Conservation (phyloP, 2,797 vertebrate genomes). For the Pipistrellus nathusii region DNA sequence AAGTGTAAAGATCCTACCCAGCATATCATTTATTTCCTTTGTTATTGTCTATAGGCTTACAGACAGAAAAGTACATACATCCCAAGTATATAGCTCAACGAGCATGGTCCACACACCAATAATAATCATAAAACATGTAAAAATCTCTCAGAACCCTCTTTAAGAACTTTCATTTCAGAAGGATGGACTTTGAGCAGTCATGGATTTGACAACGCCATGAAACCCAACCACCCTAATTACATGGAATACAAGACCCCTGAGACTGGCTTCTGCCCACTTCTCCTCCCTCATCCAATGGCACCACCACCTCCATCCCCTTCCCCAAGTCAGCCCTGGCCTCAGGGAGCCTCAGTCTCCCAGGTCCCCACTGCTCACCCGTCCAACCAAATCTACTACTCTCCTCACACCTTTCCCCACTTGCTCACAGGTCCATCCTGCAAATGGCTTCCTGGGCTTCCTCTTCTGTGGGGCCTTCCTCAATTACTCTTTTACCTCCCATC, state of each 20-base stretch:
- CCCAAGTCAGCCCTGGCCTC: not conserved
- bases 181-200: not conserved
- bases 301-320: not conserved
- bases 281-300: not conserved
- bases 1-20: not conserved
- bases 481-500: fast-evolving
- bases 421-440: not conserved
- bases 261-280: not conserved
- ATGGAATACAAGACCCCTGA: not conserved
- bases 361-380: not conserved
- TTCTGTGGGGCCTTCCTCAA: not conserved
- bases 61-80: not conserved
- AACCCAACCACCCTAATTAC: not conserved
- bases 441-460: not conserved
- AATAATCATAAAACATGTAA: not conserved
- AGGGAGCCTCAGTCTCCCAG: not conserved
- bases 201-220: not conserved
- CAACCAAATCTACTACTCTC: not conserved
- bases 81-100: not conserved
- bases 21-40: not conserved
- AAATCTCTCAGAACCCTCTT: not conserved
- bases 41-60: not conserved
- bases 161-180: not conserved
- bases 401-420: not conserved
- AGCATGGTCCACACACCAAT: not conserved